phyloP scores from a whole-genome alignment of 2,113 vertebrate species.

The Melanocharis versteri region DNA sequence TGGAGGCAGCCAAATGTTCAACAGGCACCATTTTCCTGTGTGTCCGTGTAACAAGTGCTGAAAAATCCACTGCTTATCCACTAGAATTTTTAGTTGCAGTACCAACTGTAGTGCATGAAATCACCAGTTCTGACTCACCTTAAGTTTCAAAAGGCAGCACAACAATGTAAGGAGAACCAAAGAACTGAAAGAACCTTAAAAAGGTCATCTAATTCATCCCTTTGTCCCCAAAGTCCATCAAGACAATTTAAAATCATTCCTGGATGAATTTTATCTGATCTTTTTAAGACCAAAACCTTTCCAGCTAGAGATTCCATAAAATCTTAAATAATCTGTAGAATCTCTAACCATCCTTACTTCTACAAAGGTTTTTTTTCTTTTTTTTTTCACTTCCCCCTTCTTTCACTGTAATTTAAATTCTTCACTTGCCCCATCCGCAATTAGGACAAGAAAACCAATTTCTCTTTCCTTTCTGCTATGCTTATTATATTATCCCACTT shows the following conservation, averaged over 20 bases:
- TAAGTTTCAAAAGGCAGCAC: background rate
- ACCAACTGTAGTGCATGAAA: background rate
- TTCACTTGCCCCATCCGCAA: background rate
- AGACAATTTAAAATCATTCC: background rate
- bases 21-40: background rate
- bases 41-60: background rate
- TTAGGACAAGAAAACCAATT: background rate
- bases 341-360: background rate
- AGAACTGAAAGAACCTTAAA: background rate
- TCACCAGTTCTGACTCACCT: background rate
- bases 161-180: background rate
- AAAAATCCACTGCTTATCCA: background rate
- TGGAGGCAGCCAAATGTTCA: background rate
- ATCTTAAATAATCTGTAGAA: background rate
- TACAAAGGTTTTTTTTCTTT: fast-evolving
- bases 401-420: background rate
- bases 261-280: background rate
- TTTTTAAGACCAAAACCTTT: background rate
- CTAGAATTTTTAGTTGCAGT: background rate
- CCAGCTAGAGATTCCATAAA: background rate
- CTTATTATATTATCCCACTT: background rate
- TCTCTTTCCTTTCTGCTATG: background rate
- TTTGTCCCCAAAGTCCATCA: background rate
- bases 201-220: background rate
- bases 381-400: fast-evolving